Evolutionary conservation across 2,797 vertebrate species (phyloP), one percentile per base, ranked within the genome.

Genomic region (Monodelphis domestica): DNA sequence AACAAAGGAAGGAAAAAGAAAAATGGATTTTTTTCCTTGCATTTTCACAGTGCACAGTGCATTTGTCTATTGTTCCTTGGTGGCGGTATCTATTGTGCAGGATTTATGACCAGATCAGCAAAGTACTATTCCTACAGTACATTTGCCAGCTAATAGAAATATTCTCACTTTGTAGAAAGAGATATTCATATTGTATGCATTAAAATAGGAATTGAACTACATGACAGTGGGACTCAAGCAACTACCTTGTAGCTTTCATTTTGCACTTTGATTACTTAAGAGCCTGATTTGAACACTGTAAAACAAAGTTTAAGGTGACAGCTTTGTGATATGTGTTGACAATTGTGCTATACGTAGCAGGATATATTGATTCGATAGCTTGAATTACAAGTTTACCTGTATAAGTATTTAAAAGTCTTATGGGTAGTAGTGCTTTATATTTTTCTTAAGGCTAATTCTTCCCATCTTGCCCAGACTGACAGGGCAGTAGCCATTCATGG

Each of bases 281-380:
- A 91, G 14, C 4, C 56, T 21, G 7, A 12, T 5, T 78, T 55
- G 54, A 88, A 92, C 70, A n/a, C 50, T 88, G 33, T 24, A 91
- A 88, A 94, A 90, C 87, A 92, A 88, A 90, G 52, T 78, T 88
- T 7, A 52, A 94, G 29, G 51, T 92, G 1, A 90, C 54, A 92
- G 9, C 88, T 90, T 87, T 57, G n/a, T 93, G 88, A 92, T 21
- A 88, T 17, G 3, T 95, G 26, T 53, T 88, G 9, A 33, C 55
- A 95, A n/a, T 6, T 30, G 29, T 52, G 45, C 10, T 45, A 45
- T 59, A 33, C 54, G 14, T 91, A 21, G 87, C 87, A 50, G 84
- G 53, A 38, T 50, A 89, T 33, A 87, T 45, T 89, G 9, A 38
- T n/a, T 50, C 33, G 17, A 59, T 29, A 57, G 70, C 54, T 55